Conservation (phyloP, 2,888 invertebrate genomes). For the Leptopilina myrica region DNA sequence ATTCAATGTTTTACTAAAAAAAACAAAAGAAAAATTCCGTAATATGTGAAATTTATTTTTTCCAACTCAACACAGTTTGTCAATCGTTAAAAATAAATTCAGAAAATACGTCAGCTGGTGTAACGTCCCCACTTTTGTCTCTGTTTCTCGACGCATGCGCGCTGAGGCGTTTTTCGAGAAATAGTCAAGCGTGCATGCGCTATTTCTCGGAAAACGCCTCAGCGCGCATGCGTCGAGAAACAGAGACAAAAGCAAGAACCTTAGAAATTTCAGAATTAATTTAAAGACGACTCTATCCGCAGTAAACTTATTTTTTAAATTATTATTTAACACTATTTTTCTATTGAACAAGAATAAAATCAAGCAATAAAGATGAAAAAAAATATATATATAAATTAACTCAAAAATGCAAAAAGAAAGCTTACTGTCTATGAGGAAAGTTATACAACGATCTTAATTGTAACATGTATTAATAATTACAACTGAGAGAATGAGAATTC, state of each 20-base stretch:
- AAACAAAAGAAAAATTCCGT: no score
- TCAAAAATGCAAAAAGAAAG: background rate
- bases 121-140: no score
- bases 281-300: background rate
- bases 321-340: background rate
- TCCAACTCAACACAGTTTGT: no score
- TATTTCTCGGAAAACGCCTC: no score
- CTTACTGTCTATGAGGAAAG: conserved; percentile 29
- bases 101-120: no score
- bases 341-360: background rate
- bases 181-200: no score
- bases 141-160: no score
- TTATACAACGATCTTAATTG: conserved; percentile 20
- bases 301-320: background rate
- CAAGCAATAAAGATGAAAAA: conserved; percentile 13
- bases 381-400: conserved; percentile 5
- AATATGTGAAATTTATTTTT: no score
- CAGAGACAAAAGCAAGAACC: no score
- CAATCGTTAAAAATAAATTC: no score
- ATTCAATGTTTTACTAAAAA: background rate
- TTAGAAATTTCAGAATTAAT: background rate
- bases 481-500: conserved; percentile 2
- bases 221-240: no score
- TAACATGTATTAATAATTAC: conserved; percentile 15
- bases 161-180: no score